phyloP scores from a whole-genome alignment of 1,140 invertebrate species.

The Cydia strobilella region DNA sequence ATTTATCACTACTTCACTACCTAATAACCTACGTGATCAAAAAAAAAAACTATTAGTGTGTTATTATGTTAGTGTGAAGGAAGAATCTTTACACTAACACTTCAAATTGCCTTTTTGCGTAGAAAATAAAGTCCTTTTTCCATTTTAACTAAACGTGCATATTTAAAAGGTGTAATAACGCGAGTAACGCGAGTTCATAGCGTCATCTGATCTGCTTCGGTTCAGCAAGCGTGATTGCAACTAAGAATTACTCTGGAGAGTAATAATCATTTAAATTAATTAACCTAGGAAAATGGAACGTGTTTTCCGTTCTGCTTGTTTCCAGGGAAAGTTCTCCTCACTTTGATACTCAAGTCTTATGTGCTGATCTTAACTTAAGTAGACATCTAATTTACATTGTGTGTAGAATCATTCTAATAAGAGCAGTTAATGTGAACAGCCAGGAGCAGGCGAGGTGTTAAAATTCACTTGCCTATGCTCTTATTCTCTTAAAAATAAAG shows the following conservation, averaged over 20 bases:
- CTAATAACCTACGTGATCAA: too few relatives aligned
- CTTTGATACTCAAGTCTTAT: not conserved
- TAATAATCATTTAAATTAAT: conserved; percentile 29
- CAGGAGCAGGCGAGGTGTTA: too few relatives aligned
- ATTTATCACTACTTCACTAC: too few relatives aligned
- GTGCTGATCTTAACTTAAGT: too few relatives aligned
- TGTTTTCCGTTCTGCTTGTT: not conserved
- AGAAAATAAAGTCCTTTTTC: not conserved
- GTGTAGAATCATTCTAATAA: too few relatives aligned
- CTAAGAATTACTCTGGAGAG: conserved; percentile 24
- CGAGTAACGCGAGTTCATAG: not conserved
- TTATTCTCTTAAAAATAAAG: too few relatives aligned
- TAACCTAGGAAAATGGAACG: not conserved
- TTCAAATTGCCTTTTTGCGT: not conserved
- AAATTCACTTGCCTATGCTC: too few relatives aligned
- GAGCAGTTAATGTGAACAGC: too few relatives aligned
- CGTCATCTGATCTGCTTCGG: not conserved
- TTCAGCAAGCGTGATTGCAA: conserved; percentile 6
- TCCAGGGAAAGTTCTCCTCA: not conserved
- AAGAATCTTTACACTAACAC: too few relatives aligned
- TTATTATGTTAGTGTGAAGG: too few relatives aligned
- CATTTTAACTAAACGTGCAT: not conserved
- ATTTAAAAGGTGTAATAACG: not conserved
- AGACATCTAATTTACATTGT: too few relatives aligned
- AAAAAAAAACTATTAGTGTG: too few relatives aligned